A percentile compares a stretch with the other conserved stretches of the same genome.
phyloP scores from a whole-genome alignment of 1,140 invertebrate species.

The Cepaea nemoralis region DNA sequence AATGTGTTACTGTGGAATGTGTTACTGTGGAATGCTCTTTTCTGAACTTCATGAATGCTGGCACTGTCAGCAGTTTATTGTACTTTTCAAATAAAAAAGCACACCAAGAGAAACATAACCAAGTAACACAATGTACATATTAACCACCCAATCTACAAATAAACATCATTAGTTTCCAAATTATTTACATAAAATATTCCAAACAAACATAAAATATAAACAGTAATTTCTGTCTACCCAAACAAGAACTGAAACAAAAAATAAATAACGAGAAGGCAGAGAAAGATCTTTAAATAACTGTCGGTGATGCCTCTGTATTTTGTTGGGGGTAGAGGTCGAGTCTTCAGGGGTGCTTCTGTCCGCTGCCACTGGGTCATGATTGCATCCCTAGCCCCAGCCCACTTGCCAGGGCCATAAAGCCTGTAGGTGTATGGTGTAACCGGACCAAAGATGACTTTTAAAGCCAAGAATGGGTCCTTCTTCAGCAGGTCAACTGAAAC shows the following conservation, averaged over 20 bases:
- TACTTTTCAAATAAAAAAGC: too few relatives aligned
- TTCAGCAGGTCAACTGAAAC: conserved; percentile 13
- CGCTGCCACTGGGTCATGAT: conserved; percentile 60
- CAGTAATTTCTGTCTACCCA: too few relatives aligned
- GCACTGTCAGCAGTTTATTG: too few relatives aligned
- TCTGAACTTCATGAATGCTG: too few relatives aligned
- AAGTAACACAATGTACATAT: too few relatives aligned
- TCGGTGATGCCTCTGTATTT: neutral
- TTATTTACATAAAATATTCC: too few relatives aligned
- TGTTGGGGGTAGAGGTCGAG: conserved; percentile 34
- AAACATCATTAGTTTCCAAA: too few relatives aligned
- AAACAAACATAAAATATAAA: too few relatives aligned
- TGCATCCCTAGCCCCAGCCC: conserved; percentile 71
- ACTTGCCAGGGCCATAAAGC: conserved; percentile 70
- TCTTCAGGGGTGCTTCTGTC: conserved; percentile 33
- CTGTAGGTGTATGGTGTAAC: conserved; percentile 74
- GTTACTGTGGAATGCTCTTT: too few relatives aligned
- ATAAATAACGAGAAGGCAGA: neutral
- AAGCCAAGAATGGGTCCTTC: conserved; percentile 68
- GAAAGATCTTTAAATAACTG: neutral
- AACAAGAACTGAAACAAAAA: neutral
- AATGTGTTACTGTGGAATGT: too few relatives aligned
- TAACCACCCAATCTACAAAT: too few relatives aligned
- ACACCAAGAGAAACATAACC: too few relatives aligned
- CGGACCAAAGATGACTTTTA: conserved; percentile 67